Conservation (phyloP, 2,888 invertebrate genomes). For the Isotomurus palustris region DNA sequence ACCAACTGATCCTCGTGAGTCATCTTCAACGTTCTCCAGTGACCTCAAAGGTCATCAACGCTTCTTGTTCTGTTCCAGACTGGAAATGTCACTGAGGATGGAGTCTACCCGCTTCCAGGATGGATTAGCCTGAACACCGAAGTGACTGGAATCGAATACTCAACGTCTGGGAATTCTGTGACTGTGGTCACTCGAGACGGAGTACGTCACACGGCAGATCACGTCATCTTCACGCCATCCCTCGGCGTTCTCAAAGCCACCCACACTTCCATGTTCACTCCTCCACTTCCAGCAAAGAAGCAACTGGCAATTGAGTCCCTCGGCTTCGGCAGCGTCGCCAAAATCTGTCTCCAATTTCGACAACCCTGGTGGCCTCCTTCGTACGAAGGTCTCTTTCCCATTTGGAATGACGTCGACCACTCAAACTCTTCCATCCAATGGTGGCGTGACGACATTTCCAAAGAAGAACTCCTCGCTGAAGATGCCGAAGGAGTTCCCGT, state of each 20-base stretch:
- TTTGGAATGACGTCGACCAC: conserved; percentile 5
- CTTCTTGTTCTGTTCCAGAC: not conserved
- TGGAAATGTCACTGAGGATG: not conserved
- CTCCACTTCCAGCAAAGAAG: conserved; percentile 57
- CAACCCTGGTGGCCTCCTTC: conserved; percentile 46
- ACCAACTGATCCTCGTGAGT: not conserved
- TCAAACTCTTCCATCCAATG: not conserved
- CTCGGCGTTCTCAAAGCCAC: conserved; percentile 1
- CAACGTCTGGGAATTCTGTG: not conserved
- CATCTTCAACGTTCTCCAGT: not conserved
- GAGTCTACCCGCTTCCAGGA: not conserved
- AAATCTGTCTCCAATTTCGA: conserved; percentile 62
- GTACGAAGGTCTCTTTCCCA: not conserved
- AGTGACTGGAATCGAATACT: not conserved
- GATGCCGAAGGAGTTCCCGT: not conserved
- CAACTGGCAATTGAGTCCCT: conserved; percentile 53
- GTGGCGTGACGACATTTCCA: not conserved
- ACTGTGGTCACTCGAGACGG: not conserved
- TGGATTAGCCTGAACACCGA: not conserved
- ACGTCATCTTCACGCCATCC: conserved; percentile 2
- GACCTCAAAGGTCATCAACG: not conserved
- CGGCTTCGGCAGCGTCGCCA: conserved; percentile 62
- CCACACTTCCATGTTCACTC: conserved; percentile 56
- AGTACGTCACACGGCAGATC: not conserved
- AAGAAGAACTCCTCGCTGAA: not conserved